These are phyloP conservation scores for Mustela nigripes DNA, from an alignment of 2,113 vertebrate genomes.

Conservation along the genomic window DNA sequence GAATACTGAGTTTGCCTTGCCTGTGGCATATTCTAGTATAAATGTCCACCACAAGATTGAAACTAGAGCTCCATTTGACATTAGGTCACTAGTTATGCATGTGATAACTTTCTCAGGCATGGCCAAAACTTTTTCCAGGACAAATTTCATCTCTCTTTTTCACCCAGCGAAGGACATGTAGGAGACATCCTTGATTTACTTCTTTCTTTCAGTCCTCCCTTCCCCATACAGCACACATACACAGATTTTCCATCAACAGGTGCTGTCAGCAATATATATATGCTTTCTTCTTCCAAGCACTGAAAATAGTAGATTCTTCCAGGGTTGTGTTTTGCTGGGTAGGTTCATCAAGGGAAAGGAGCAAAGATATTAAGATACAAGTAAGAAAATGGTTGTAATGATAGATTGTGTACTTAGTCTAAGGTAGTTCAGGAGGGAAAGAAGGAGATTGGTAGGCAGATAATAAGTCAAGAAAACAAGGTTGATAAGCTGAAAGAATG, in stretches of 20 bases:
- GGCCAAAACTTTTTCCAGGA: neutral
- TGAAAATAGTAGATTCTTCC: neutral
- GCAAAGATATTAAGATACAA: neutral
- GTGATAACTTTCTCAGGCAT: neutral
- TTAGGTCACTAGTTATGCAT: neutral
- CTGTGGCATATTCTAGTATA: neutral
- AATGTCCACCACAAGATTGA: neutral
- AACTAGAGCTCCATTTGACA: neutral
- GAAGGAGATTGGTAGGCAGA: neutral
- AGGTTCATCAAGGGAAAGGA: neutral
- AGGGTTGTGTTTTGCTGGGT: neutral
- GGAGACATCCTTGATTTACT: neutral
- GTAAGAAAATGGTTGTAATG: neutral
- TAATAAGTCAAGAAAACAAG: neutral
- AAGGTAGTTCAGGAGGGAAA: neutral
- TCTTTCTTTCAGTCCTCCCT: neutral
- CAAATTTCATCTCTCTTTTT: neutral
- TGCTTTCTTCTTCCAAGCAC: neutral
- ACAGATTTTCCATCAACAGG: neutral
- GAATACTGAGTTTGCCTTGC: neutral
- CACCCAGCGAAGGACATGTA: neutral
- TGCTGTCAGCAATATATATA: neutral
- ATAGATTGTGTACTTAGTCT: neutral
- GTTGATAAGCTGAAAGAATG: neutral
- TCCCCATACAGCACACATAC: neutral